Evolutionary conservation across 2,797 vertebrate genomes (phyloP).

Genomic region (Cetoscarus ocellatus): DNA sequence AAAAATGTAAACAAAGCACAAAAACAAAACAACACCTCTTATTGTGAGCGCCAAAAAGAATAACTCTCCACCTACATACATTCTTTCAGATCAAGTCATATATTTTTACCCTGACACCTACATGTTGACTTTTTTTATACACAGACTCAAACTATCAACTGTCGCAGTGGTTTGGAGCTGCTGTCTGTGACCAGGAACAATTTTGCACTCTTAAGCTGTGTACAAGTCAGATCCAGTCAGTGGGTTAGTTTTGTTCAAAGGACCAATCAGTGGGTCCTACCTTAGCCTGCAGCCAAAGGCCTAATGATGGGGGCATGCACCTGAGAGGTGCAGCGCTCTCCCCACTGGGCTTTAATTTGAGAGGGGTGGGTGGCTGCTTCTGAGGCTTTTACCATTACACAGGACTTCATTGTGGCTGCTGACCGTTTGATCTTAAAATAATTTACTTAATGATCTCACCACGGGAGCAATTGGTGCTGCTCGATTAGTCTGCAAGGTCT

Average conservation of each 20-base stretch:
- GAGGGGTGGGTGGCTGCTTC: constrained; percentile 88
- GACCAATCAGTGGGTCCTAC: constrained; percentile 98
- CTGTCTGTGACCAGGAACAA: constrained; percentile 90
- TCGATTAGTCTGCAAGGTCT: constrained; percentile 98
- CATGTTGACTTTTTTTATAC: constrained; percentile 81
- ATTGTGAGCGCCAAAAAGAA: too few species aligned
- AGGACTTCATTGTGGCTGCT: constrained; percentile 98
- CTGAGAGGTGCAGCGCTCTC: constrained; percentile 94
- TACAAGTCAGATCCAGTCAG: constrained; percentile 97
- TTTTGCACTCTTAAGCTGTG: constrained; percentile 90
- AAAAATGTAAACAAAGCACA: too few species aligned
- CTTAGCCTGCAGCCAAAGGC: constrained; percentile 98
- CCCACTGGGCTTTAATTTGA: constrained; percentile 96
- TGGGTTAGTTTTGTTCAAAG: constrained; percentile 99
- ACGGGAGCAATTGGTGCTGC: constrained; percentile 97
- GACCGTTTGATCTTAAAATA: constrained; percentile 99
- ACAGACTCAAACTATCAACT: constrained; percentile 43
- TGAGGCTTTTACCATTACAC: constrained; percentile 98
- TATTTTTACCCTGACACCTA: constrained; percentile 76
- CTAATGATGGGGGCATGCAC: constrained; percentile 94
- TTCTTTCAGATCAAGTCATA: constrained; percentile 6
- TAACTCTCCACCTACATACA: too few species aligned
- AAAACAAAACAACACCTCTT: too few species aligned
- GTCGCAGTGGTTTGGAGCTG: constrained; percentile 77
- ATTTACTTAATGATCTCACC: constrained; percentile 99